A percentile compares a stretch with the other conserved stretches of the same genome.
Conservation (phyloP, 1,140 invertebrate species). For the Streblospio benedicti region DNA sequence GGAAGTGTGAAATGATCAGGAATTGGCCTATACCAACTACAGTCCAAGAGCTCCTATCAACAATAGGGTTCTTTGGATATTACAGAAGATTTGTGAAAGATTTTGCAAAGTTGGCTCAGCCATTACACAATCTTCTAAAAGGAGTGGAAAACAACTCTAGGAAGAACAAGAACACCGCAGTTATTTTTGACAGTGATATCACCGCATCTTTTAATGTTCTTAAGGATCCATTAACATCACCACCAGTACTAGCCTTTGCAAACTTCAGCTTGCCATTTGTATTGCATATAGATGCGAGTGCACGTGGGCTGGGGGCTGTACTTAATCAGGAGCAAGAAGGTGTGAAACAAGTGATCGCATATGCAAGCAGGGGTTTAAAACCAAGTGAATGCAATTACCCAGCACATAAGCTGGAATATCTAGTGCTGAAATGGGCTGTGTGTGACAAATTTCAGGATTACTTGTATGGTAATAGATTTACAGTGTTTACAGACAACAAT, state of each 20-base stretch:
- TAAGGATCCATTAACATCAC: neutral
- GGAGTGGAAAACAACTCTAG: neutral
- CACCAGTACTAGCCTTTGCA: neutral
- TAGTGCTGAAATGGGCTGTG: constrained; percentile 14
- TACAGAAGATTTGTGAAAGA: neutral
- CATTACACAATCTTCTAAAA: neutral
- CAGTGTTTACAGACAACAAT: constrained; percentile 21
- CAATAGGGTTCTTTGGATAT: neutral
- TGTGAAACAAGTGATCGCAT: neutral
- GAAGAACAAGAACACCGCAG: neutral
- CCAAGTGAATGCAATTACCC: neutral
- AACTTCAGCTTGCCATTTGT: neutral
- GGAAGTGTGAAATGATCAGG: neutral
- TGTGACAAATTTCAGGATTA: constrained; percentile 19
- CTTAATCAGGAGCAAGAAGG: neutral
- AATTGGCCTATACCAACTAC: neutral
- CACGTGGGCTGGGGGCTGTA: neutral
- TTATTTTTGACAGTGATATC: neutral
- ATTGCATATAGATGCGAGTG: constrained; percentile 1
- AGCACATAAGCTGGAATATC: constrained; percentile 14
- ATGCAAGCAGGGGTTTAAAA: neutral
- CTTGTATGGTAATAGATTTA: constrained; percentile 11
- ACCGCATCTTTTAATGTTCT: neutral
- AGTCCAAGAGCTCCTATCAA: neutral
- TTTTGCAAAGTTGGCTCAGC: neutral